A percentile compares a stretch with the other conserved stretches of the same genome.
These are phyloP conservation scores for Hartigia nigra DNA, from an alignment of 2,888 invertebrate species.

Conservation along the genomic window DNA sequence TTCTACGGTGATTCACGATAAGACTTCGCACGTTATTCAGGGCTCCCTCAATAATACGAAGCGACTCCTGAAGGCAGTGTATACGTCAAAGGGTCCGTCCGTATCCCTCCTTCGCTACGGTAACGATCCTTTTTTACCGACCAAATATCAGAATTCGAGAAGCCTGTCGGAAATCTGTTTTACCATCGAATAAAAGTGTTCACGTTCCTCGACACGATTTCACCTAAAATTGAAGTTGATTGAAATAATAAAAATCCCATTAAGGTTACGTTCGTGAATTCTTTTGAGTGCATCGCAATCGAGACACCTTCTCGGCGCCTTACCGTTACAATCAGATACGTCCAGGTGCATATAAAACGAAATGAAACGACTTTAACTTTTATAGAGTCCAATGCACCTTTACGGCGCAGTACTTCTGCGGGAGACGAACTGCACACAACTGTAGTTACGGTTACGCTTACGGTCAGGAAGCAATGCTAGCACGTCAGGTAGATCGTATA, in stretches of 20 bases:
- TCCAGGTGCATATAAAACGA: slow-evolving; percentile 9
- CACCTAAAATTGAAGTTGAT: neutral
- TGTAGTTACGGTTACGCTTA: slow-evolving; percentile 4
- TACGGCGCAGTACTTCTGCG: neutral
- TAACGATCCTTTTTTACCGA: neutral
- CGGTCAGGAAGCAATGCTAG: neutral
- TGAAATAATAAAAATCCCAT: neutral
- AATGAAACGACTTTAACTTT: slow-evolving; percentile 12
- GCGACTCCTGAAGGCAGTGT: neutral
- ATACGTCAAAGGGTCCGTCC: neutral
- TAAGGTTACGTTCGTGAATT: neutral
- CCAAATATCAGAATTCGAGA: neutral
- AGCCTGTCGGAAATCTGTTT: neutral
- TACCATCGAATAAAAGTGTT: neutral
- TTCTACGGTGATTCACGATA: neutral
- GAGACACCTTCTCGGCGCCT: neutral
- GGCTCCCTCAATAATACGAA: neutral
- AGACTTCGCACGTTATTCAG: neutral
- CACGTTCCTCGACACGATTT: neutral
- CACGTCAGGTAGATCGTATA: slow-evolving; percentile 14
- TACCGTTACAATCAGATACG: slow-evolving; percentile 6
- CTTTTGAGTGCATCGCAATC: neutral
- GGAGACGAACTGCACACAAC: neutral
- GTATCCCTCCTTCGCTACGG: neutral
- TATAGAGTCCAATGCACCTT: neutral